Conservation (phyloP, 2,113 vertebrate genomes). For the Trogon melanurus region DNA sequence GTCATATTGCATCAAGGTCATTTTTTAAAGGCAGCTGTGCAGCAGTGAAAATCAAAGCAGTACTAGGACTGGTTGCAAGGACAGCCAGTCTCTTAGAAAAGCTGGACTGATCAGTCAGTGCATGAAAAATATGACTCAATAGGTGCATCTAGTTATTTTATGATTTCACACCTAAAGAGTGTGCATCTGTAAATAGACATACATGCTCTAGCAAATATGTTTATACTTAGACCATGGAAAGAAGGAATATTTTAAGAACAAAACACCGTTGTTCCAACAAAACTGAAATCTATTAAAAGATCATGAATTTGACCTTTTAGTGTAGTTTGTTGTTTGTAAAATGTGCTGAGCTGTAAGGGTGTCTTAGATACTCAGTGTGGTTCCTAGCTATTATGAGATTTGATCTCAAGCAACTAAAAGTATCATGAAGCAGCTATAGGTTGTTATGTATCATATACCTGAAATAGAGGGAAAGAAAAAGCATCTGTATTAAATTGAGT, state of each 20-base stretch:
- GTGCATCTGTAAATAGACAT: neutral
- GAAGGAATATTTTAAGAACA: neutral
- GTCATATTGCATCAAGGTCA: constrained; percentile 47
- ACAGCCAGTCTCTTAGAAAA: neutral
- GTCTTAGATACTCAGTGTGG: neutral
- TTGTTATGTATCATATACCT: neutral
- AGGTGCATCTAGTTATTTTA: neutral
- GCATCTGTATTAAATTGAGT: neutral
- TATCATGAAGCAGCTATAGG: neutral
- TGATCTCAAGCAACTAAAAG: neutral
- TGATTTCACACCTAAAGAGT: neutral
- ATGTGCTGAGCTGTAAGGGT: neutral
- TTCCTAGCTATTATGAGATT: neutral
- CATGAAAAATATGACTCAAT: neutral
- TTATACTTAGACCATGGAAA: neutral
- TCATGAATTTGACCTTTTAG: neutral
- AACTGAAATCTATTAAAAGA: neutral
- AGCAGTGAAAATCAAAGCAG: constrained; percentile 9
- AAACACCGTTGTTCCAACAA: neutral
- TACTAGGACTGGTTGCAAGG: neutral
- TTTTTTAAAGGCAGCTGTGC: neutral
- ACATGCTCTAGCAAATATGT: neutral
- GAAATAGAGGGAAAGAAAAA: neutral
- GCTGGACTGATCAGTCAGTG: neutral
- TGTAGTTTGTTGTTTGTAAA: neutral